phyloP scores from a whole-genome alignment of 2,888 invertebrate species.

The Acrobasis repandana region DNA sequence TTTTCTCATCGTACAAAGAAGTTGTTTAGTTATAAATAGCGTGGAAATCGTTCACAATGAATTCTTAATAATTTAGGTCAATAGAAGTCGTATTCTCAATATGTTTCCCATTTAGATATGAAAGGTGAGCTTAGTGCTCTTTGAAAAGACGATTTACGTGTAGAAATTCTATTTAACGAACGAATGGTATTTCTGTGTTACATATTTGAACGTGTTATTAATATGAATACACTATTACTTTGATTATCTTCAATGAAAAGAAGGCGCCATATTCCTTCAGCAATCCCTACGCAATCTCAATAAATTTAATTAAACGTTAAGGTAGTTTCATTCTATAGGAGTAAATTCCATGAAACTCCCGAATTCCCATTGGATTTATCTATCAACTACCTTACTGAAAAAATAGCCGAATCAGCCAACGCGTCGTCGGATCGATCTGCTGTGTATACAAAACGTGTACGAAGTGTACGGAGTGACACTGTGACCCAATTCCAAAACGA shows the following conservation, averaged over 20 bases:
- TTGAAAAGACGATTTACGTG: not conserved
- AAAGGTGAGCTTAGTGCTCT: not conserved
- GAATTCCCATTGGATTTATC: slow-evolving; percentile 30
- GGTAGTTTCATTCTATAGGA: not conserved
- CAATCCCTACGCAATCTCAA: too few species aligned
- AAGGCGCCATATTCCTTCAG: not conserved
- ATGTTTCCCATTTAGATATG: not conserved
- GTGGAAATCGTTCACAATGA: not conserved
- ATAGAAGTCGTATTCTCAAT: not conserved
- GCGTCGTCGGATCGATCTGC: slow-evolving; percentile 49
- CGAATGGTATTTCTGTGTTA: not conserved
- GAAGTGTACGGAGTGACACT: slow-evolving; percentile 54
- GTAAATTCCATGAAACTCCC: slow-evolving; percentile 5
- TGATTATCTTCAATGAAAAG: too few species aligned
- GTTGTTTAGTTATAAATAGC: not conserved
- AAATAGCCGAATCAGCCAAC: slow-evolving; percentile 39
- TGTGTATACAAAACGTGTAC: slow-evolving; percentile 43
- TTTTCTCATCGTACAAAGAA: not conserved
- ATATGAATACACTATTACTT: not conserved
- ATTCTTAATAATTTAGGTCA: not conserved
- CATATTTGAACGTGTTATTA: not conserved
- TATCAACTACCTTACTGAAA: slow-evolving; percentile 32
- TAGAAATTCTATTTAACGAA: not conserved
- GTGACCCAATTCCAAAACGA: slow-evolving; percentile 70
- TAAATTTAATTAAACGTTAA: slow-evolving; percentile 13